Evolutionary conservation across 2,113 vertebrate genomes (phyloP), one percentile per base, ranked within the genome.

Genomic region (Pachyramphus minor): DNA sequence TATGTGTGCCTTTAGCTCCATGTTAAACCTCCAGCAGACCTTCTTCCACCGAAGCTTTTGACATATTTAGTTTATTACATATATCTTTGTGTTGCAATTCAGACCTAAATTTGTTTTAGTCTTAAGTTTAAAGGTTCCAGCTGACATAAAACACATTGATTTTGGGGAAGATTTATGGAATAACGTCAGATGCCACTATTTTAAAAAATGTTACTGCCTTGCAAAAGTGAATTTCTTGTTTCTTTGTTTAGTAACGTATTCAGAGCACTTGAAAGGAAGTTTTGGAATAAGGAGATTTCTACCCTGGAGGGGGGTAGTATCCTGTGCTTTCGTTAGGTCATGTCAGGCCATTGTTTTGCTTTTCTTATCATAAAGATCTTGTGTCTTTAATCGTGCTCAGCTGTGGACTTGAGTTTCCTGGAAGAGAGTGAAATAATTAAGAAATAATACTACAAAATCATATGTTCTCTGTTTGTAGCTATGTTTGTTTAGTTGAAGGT

Each of bases 251-350:
- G 35, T 87, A 93, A 56, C 0, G 0, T 63, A 42, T 73, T 89
- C 58, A 79, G 58, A 84, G 72, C 66, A 85, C 31, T 87, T 84
- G 84, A 84, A 88, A 81, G 90, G 93, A 96, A 95, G 84, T 95
- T 94, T 94, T 95, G 89, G 89, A 91, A 66, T 86, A 87, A 41
- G 77, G 96, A 96, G 89, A 91, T 92, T 95, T 96, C 76, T 94
- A 4, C 71, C 24, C 52, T 67, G 16, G 25, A 27, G 35, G 49
- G 81, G 52, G 20, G 55, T 80, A 94, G 89, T 96, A 97, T 96
- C 80, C 88, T 95, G 89, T 97, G 80, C 90, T 96, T 95, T 87
- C 62, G 0, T 97, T 94, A 96, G 92, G 73, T 92, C 86, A 82
- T 92, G 27, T 87, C 73, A 86, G 73, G 80, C 81, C 88, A 95